Conservation (phyloP, 2,888 invertebrate genomes). For the Tenthredo livida region DNA sequence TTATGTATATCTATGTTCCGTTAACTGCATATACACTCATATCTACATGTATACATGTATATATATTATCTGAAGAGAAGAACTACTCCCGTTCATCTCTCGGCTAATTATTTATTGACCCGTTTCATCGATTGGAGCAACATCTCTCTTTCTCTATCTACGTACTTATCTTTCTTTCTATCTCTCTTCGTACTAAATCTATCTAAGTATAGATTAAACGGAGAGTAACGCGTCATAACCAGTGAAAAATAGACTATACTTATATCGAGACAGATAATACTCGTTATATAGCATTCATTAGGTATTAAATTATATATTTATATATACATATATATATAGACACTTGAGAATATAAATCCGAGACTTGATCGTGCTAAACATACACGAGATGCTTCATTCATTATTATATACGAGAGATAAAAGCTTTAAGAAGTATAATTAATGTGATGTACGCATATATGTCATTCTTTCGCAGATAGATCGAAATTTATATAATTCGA, state of each 20-base stretch:
- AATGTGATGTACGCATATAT: no score
- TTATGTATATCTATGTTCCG: neutral
- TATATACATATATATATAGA: no score
- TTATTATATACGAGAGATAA: neutral
- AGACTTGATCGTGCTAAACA: neutral
- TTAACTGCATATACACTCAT: no score
- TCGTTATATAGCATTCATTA: neutral
- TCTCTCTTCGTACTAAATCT: neutral
- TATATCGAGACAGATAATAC: neutral
- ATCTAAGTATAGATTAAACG: neutral
- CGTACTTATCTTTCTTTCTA: neutral
- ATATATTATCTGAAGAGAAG: neutral
- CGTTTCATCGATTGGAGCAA: neutral
- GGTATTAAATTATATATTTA: no score
- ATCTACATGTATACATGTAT: no score
- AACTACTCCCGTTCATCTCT: neutral
- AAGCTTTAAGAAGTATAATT: no score
- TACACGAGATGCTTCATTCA: neutral
- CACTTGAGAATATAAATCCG: neutral
- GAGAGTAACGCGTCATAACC: neutral
- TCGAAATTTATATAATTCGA: no score
- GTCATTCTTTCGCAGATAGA: no score
- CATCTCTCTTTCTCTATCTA: neutral
- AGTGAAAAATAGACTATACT: neutral
- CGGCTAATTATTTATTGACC: slow-evolving; percentile 2